These are phyloP conservation scores for Mycetomoellerius zeteki DNA, from an alignment of 1,140 invertebrate species.

Conservation along the genomic window DNA sequence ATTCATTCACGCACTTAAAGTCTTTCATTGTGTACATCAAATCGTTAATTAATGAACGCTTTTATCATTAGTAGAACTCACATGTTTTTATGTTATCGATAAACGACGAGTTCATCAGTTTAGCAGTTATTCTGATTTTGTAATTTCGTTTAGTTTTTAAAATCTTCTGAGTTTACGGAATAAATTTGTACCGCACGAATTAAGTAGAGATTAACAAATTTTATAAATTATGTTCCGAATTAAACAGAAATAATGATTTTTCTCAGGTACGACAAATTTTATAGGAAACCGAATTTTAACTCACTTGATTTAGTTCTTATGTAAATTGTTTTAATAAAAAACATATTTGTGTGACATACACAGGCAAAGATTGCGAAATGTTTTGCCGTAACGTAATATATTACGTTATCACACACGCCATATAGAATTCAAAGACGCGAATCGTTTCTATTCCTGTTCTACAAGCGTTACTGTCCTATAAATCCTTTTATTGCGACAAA, in stretches of 20 bases:
- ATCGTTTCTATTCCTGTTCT: constrained; percentile 3
- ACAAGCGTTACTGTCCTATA: constrained; percentile 19
- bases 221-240: background rate
- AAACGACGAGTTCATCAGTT: constrained; percentile 5
- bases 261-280: background rate
- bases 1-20: background rate
- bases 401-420: constrained; percentile 18
- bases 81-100: background rate
- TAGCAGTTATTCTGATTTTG: constrained; percentile 9
- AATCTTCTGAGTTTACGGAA: constrained; percentile 4
- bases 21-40: background rate
- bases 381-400: background rate
- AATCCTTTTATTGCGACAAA: constrained; percentile 70
- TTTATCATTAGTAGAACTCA: background rate
- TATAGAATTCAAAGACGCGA: constrained; percentile 18
- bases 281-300: background rate
- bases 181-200: constrained; percentile 5
- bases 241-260: constrained; percentile 2
- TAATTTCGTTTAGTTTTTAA: background rate
- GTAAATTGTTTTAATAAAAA: constrained; percentile 11
- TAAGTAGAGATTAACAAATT: constrained; percentile 23
- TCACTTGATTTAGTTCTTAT: background rate
- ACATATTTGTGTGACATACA: background rate
- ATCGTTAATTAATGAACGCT: constrained; percentile 15
- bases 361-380: constrained; percentile 5